Evolutionary conservation across 2,888 invertebrate species (phyloP).

Genomic region (Trissolcus japonicus): DNA sequence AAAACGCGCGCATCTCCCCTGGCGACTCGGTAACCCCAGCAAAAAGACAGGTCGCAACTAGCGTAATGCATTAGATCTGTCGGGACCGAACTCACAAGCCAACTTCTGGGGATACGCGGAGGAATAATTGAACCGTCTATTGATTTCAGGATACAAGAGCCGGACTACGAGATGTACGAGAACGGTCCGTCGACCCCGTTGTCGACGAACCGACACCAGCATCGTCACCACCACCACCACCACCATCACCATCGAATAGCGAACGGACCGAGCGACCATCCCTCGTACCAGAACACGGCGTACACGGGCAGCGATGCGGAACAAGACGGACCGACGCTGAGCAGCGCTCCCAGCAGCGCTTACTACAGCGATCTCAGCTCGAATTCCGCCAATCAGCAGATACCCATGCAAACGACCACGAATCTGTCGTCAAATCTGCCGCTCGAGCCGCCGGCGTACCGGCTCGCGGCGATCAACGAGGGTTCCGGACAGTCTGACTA

Average conservation of each 20-base stretch:
- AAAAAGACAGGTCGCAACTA: constrained; percentile 1
- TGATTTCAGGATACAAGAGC: constrained; percentile 71
- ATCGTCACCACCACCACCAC: constrained; percentile 49
- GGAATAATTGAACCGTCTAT: constrained; percentile 28
- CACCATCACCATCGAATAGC: constrained; percentile 60
- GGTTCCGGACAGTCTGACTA: constrained; percentile 72
- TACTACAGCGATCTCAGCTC: constrained; percentile 83
- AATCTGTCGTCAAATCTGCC: constrained; percentile 60
- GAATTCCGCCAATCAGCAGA: constrained; percentile 71
- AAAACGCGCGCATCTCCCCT: constrained; percentile 8
- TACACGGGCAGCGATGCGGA: constrained; percentile 79
- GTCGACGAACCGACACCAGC: constrained; percentile 65
- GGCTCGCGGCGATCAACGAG: constrained; percentile 74
- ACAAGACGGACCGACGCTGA: constrained; percentile 78
- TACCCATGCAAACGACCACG: constrained; percentile 57
- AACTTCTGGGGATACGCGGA: constrained; percentile 16
- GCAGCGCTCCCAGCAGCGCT: constrained; percentile 83
- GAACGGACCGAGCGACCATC: constrained; percentile 69
- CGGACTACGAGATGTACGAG: constrained; percentile 76
- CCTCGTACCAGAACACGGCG: constrained; percentile 85
- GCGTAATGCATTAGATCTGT: constrained; percentile 31
- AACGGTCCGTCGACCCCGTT: constrained; percentile 71
- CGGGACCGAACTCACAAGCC: constrained; percentile 6
- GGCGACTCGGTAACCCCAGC: neutral
- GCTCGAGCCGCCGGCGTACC: constrained; percentile 66